A percentile compares a stretch with the other conserved stretches of the same genome.
These are phyloP conservation scores for Aporophyla lueneburgensis DNA, from an alignment of 2,888 invertebrate genomes.

Conservation along the genomic window DNA sequence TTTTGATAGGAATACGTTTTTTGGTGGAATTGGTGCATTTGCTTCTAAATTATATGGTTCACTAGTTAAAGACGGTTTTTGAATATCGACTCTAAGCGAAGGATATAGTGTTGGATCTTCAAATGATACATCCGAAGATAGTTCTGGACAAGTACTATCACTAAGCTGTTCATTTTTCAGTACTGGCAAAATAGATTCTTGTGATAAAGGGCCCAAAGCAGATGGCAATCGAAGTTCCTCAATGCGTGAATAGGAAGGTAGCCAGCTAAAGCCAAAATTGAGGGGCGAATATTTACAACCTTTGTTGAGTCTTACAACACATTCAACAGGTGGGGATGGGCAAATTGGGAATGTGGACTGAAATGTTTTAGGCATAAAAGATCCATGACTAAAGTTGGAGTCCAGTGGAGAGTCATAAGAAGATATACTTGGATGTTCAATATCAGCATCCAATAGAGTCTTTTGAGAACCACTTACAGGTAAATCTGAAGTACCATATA, in stretches of 20 bases:
- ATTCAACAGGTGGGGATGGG: slow-evolving; percentile 15
- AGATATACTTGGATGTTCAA: neutral
- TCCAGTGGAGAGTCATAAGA: neutral
- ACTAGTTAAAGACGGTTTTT: neutral
- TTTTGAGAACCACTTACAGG: neutral
- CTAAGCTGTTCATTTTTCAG: neutral
- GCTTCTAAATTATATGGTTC: neutral
- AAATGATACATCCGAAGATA: no score
- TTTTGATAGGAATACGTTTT: neutral
- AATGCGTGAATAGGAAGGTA: neutral
- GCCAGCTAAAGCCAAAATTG: slow-evolving; percentile 3
- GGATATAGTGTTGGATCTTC: neutral
- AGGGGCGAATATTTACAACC: slow-evolving; percentile 9
- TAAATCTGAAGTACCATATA: neutral
- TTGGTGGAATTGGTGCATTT: neutral
- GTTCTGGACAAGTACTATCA: neutral
- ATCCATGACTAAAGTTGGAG: neutral
- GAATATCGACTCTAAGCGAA: neutral
- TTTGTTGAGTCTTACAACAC: neutral
- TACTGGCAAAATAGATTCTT: neutral
- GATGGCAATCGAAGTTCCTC: slow-evolving; percentile 11
- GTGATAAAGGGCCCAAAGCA: neutral
- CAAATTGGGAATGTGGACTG: neutral
- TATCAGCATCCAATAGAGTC: neutral
- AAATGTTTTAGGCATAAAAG: neutral